Evolutionary conservation across 2,797 vertebrate genomes (phyloP), one percentile per base, ranked within the genome.

Genomic region (Sternarchorhynchus goeldii): DNA sequence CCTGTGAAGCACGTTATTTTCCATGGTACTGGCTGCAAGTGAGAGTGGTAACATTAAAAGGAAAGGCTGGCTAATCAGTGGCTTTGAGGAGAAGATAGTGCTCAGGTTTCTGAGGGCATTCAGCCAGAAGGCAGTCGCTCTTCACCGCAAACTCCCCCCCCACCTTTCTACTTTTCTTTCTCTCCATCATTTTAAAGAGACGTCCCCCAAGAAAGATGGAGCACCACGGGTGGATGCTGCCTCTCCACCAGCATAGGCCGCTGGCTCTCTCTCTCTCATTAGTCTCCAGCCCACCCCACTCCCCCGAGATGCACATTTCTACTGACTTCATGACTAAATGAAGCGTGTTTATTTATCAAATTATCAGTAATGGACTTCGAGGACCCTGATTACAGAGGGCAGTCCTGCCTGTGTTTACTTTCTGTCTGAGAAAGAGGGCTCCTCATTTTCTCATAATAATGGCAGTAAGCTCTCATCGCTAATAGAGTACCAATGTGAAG

Each of bases 371-470:
- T 85, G 75, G 79, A 77, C 64, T 76, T 85, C 45, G 31, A 78
- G 74, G 68, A 75, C 73, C 65, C 57, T 50, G 39, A 76, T 79
- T 79, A 84, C 5, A 17, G 67, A 73, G 50, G 67, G 10, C 55
- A 31, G 69, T 77, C 78, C 80, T 79, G 78, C 45, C 75, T 8
- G 29, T 84, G 84, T 85, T 83, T 84, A 84, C 77, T 83, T 81
- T 74, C 36, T 60, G 58, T 64, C 56, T 31, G 71, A 21, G 36
- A 78, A 74, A 78, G 55, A 45, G 62, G 55, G 69, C 77, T 45
- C 58, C 39, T 77, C 36, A 67, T 66, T 58, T 58, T 79, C 39
- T 55, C 76, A 78, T 77, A 66, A 57, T 59, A 65, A 74, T 77
- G 41, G 25, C 57, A 58, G 64, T 65, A 71, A 63, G 31, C 74